Evolutionary conservation across 1,140 invertebrate genomes (phyloP), one percentile per base, ranked within the genome.

Genomic region (Rhagoletis pomonella): DNA sequence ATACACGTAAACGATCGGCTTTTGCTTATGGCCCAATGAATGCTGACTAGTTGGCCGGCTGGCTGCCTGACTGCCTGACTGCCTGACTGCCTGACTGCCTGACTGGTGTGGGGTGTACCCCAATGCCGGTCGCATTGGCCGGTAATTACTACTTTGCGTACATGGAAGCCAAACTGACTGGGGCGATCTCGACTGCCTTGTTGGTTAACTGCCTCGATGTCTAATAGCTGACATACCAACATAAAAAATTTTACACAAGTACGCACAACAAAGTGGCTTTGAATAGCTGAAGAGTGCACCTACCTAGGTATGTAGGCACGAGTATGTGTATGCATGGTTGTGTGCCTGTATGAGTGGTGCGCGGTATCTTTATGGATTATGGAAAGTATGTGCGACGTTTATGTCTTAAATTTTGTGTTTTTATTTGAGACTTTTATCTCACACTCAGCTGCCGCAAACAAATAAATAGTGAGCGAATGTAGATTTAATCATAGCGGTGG

Each of bases 171-270:
- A 50, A 55, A 55, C 73, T 81, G 73, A 81, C 73, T 81, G 47
- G 50, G 73, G 50, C 73, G 47, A 81, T 81, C 47, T 12, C 47
- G 73, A 50, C 47, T 81, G 73, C 55, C 19, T 55, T 81, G 73
- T 81, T 81, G 60, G 60, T 62, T 62, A 62, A n/a, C 9, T 14
- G 60, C 60, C 17, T 7, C 17, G 60, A 62, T 62, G 73, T 81
- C 73, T 81, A 81, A 81, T 29, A 81, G 73, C 73, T 14, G 73
- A 81, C 73, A 81, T 55, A 42, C 73, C 73, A 81, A 81, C 73
- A 81, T 81, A 81, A 81, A 81, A 81, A 55, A 29, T 29, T 29
- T 29, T 81, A n/a, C 19, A 14, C 17, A 58, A 81, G 69, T 77
- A 55, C 50, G 73, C 47, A 81, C 73, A 81, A 81, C 73, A 81